Evolutionary conservation across 2,797 vertebrate species (phyloP).

Genomic region (Parauchenoglanis punctatus): DNA sequence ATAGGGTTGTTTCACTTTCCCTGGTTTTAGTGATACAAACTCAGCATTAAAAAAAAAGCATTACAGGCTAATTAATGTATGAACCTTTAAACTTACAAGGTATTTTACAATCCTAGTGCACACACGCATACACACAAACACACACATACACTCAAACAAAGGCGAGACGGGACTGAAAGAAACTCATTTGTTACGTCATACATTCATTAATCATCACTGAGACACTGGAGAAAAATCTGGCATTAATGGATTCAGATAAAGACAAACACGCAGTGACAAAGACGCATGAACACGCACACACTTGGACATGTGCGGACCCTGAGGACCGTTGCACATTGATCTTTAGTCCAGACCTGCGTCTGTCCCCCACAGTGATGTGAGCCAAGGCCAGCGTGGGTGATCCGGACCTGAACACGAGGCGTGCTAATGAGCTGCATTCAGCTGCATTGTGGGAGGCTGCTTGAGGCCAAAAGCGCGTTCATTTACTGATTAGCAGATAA

Average conservation of each 20-base stretch:
- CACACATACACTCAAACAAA: conserved; percentile 5
- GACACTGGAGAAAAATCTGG: background rate
- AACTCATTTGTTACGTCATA: conserved; percentile 2
- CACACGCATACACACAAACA: background rate
- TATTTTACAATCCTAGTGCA: background rate
- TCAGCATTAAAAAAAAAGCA: too few species aligned
- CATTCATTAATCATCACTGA: conserved; percentile 9
- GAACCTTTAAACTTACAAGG: background rate
- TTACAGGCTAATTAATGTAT: background rate
- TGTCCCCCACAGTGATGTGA: conserved; percentile 14
- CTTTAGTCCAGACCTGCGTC: background rate
- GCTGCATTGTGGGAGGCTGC: conserved; percentile 26
- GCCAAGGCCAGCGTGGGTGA: conserved; percentile 1
- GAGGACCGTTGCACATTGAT: conserved; percentile 25
- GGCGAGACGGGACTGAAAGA: background rate
- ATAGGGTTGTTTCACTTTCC: background rate
- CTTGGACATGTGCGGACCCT: background rate
- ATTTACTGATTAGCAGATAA: conserved; percentile 43
- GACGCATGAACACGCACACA: background rate
- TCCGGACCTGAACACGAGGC: conserved; percentile 22
- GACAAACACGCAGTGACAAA: background rate
- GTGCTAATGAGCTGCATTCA: conserved; percentile 29
- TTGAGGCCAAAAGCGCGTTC: conserved; percentile 10
- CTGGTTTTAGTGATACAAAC: background rate
- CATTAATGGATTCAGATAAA: background rate